Percentiles rank a stretch among this genome's conserved stretches.
Evolutionary conservation across 2,113 vertebrate genomes (phyloP).

Genomic region (Saccopteryx leptura): DNA sequence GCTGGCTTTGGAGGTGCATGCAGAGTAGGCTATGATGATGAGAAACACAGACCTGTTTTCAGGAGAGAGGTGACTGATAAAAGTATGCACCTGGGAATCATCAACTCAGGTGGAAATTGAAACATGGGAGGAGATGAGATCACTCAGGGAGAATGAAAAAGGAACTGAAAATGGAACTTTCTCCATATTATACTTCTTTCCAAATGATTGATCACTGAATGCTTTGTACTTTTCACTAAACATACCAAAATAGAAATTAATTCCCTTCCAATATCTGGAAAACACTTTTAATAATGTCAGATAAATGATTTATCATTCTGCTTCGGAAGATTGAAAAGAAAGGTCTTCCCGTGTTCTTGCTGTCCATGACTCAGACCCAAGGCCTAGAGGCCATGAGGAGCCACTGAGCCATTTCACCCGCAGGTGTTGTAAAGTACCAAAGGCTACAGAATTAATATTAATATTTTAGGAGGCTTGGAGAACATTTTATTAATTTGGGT

Average conservation of each 20-base stretch:
- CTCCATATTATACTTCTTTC: constrained; percentile 55
- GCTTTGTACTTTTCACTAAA: constrained; percentile 63
- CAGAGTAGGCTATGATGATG: background rate
- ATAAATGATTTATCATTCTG: constrained; percentile 40
- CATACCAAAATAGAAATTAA: constrained; percentile 54
- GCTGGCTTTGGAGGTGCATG: background rate
- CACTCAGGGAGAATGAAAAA: constrained; percentile 44
- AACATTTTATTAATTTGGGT: no score
- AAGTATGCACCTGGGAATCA: constrained; percentile 33
- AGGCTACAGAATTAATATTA: no score
- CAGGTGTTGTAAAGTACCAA: no score
- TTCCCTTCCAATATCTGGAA: constrained; percentile 12
- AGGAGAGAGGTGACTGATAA: background rate
- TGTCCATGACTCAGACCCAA: background rate
- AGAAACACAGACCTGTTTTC: constrained; percentile 28
- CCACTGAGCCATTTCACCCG: no score
- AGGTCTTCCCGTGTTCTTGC: background rate
- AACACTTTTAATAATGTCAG: background rate
- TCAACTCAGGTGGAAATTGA: background rate
- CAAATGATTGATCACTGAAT: constrained; percentile 68
- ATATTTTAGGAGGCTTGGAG: no score
- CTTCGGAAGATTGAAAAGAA: constrained; percentile 9
- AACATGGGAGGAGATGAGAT: constrained; percentile 41
- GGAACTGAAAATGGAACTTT: constrained; percentile 60
- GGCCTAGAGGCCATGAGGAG: background rate